A percentile compares a stretch with the other conserved stretches of the same genome.
These are phyloP conservation scores for Chaenogobius annularis DNA, from an alignment of 2,113 vertebrate species.

Conservation along the genomic window DNA sequence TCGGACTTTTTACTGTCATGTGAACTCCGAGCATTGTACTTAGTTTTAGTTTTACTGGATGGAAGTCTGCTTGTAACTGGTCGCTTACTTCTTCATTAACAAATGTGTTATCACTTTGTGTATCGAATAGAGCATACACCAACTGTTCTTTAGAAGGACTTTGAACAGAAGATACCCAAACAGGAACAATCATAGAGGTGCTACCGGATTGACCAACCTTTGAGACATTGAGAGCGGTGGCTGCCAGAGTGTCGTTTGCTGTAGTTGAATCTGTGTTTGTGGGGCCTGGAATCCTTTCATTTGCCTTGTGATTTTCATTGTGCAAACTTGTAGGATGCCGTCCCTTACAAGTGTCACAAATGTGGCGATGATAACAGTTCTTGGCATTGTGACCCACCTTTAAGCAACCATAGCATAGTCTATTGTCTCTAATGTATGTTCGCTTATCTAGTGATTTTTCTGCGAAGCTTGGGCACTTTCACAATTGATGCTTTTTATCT, in stretches of 20 bases:
- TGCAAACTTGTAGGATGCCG: neutral
- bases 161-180: neutral
- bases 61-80: neutral
- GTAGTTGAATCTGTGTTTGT: neutral
- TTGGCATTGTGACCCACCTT: neutral
- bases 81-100: neutral
- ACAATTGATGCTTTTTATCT: neutral
- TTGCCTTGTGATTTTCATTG: neutral
- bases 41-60: neutral
- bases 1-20: neutral
- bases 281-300: neutral
- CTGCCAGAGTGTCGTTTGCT: neutral
- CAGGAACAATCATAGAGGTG: conserved; percentile 27
- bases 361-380: neutral
- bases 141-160: conserved; percentile 5
- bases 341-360: neutral
- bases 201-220: conserved; percentile 2
- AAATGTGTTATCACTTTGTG: conserved; percentile 21
- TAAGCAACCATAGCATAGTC: no score
- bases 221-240: neutral
- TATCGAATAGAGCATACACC: conserved; percentile 18
- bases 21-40: neutral
- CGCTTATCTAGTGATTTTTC: no score
- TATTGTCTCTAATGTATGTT: no score
- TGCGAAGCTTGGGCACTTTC: neutral